A percentile compares a stretch with the other conserved stretches of the same genome.
phyloP scores from a whole-genome alignment of 92 coral and sea anemone genomes.

The Plumapathes pennacea region DNA sequence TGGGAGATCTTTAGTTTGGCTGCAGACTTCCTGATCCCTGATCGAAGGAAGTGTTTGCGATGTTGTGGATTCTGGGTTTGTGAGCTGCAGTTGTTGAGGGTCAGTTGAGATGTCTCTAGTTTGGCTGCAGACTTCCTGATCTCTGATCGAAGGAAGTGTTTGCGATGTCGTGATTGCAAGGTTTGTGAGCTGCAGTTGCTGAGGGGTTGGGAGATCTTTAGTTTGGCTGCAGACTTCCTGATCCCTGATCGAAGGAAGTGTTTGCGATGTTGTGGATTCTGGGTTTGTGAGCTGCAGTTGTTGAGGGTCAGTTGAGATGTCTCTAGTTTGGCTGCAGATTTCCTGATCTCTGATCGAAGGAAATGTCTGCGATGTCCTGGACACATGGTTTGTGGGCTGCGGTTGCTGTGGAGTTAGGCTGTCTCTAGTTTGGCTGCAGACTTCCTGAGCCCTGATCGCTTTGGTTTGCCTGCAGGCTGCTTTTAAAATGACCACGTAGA shows the following conservation, averaged over 20 bases:
- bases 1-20: too few relatives aligned
- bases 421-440: neutral
- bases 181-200: neutral
- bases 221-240: constrained; percentile 1
- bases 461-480: constrained; percentile 20
- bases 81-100: too few relatives aligned
- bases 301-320: too few relatives aligned
- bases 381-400: neutral
- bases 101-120: too few relatives aligned
- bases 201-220: too few relatives aligned
- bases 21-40: neutral
- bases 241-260: neutral
- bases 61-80: neutral
- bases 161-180: neutral
- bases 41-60: neutral
- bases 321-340: too few relatives aligned
- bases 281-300: neutral
- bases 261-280: neutral
- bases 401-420: neutral
- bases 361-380: too few relatives aligned
- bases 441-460: constrained; percentile 29
- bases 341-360: neutral
- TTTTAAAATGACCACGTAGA: constrained; percentile 17
- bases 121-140: neutral
- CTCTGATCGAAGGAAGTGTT: neutral